Evolutionary conservation across 2,888 invertebrate species (phyloP), one percentile per base, ranked within the genome.

Genomic region (Drosophila stalkeri): DNA sequence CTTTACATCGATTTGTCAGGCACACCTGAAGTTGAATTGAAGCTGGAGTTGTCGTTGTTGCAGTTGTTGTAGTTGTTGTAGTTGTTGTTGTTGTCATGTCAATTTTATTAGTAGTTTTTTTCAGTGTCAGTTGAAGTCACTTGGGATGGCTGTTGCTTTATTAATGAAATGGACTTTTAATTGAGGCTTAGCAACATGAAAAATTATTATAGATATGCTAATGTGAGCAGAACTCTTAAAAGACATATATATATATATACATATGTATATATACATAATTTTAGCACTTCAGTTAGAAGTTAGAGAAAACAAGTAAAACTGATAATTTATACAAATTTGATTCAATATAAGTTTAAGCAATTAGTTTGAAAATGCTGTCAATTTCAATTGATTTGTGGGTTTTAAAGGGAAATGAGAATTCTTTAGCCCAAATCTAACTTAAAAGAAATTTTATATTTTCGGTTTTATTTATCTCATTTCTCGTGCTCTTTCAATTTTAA

Each of bases 1-100:
- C 54, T 49, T 82, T 78, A 81, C 81, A 86, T 64, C 66, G 76
- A 63, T 72, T 72, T 81, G 77, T 70, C 82, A 46, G 64, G 51
- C 63, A 85, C 72, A 81, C 84, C 86, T 75, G 86, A 66, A 51
- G 18, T 27, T 35, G 16, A 37, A 23, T 54, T 33, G 55, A 57
- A 51, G 54, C 59, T 69, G n/a, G 16, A 23, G 46, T 16, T 46
- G 46, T 3, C 59, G 41, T 59, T 54, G 63, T 51, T 73, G 33
- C 49, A 56, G n/a, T n/a, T 37, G 5, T 6, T 4, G 14, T 37
- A 5, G 37, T 18, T 64, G 41, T 59, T 68, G 18, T 9, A 27
- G 47, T n/a, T 47, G 49, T 27, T 60, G 43, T 46, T 27, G 52
- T 52, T 62, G 33, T 47, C 54, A 54, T 57, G 63, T 60, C 56